Evolutionary conservation across 2,888 invertebrate genomes (phyloP), one percentile per base, ranked within the genome.

Genomic region (Brachyptera risi): DNA sequence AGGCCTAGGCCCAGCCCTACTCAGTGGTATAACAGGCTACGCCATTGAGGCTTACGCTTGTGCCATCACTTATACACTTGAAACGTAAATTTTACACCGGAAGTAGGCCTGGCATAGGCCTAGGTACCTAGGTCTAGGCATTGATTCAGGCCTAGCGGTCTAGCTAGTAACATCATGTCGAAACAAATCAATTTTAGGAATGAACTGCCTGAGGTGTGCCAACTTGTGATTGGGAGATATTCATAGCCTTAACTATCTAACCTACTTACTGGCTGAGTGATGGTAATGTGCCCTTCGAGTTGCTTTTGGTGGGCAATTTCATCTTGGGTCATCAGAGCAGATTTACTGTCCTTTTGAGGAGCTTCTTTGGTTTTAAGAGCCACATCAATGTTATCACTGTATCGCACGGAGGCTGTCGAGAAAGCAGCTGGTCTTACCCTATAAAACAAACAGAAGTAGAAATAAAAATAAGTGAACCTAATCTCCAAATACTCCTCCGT

Each of bases 281-380:
- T 80, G 27, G 77, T 75, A 70, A 87, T 86, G 47, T 77, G 77
- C 58, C 77, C 76, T 61, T 82, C 78, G 67, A 82, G 70, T 54
- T 75, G 73, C 67, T 76, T 77, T 63, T 70, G 72, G 56, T 81
- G 78, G 51, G 75, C 74, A 1, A 73, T 65, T 69, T 84, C 81
- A 57, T 80, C 79, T 1, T 79, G 77, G 54, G 77, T 72, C 35
- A 79, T 71, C 19, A 83, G 67, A 21, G 80, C 75, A 65, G 79
- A 73, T 54, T 84, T 81, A 49, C 70, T 69, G 61, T 73, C 74
- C 50, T 83, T 76, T 61, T 69, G 75, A 1, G 78, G 77, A 3
- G 80, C 79, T 67, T 82, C 82, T 56, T 75, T 77, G 4, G 71
- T 68, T 37, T 68, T 65, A 1, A 68, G 51, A 35, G 70, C 67